Conservation (phyloP, 2,113 vertebrate species). For the Anarrhichthys ocellatus region DNA sequence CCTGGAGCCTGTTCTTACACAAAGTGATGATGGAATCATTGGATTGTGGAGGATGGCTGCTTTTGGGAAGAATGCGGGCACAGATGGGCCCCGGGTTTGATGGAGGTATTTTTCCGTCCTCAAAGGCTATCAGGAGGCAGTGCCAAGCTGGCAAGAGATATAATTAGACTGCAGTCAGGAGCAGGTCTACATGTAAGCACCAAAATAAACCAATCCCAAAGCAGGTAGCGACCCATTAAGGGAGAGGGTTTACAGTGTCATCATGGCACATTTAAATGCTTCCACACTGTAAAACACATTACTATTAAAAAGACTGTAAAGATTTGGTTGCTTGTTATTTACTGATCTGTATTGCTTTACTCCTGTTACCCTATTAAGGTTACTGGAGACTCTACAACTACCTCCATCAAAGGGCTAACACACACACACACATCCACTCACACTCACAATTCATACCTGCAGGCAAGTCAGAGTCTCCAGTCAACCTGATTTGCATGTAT, state of each 20-base stretch:
- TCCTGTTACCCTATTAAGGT: slow-evolving; percentile 10
- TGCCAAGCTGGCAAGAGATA: slow-evolving; percentile 76
- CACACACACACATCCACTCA: slow-evolving; percentile 29
- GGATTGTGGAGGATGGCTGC: slow-evolving; percentile 69
- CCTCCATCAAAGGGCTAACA: slow-evolving; percentile 28
- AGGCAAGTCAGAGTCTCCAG: slow-evolving; percentile 43
- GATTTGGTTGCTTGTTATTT: slow-evolving; percentile 11
- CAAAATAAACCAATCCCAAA: slow-evolving; percentile 61
- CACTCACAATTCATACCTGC: slow-evolving; percentile 41
- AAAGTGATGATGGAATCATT: slow-evolving; percentile 68
- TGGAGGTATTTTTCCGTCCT: slow-evolving; percentile 77
- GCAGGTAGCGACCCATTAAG: slow-evolving; percentile 41
- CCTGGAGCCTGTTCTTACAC: slow-evolving; percentile 73
- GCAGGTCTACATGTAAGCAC: slow-evolving; percentile 61
- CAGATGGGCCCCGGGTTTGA: slow-evolving; percentile 79
- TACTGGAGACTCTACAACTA: slow-evolving; percentile 15
- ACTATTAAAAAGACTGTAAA: neutral
- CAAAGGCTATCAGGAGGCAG: slow-evolving; percentile 70
- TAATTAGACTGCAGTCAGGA: slow-evolving; percentile 72
- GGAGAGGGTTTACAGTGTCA: slow-evolving; percentile 44
- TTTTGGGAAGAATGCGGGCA: slow-evolving; percentile 72
- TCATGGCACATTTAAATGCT: slow-evolving; percentile 40
- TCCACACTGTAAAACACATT: slow-evolving; percentile 12
- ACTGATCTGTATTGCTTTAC: slow-evolving; percentile 1
- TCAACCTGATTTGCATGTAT: slow-evolving; percentile 51